Evolutionary conservation across 2,113 vertebrate genomes (phyloP), one percentile per base, ranked within the genome.

Genomic region (Apaloderma vittatum): DNA sequence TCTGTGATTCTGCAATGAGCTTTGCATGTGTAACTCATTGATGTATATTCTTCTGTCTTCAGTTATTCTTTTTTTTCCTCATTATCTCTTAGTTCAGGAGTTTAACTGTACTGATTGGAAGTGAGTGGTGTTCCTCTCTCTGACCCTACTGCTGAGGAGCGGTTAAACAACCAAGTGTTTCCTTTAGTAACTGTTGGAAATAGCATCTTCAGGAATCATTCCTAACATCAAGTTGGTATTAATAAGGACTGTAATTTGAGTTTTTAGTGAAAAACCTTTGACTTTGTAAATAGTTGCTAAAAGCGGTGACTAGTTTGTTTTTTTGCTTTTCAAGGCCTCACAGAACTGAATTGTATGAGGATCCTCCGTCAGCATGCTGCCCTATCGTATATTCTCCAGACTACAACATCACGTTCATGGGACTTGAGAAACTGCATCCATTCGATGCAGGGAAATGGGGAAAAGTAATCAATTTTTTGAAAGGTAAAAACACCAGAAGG

Each of bases 401-500:
- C 67, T 99, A 99, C 97, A 99, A 99, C 98, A 99, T 99, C 97
- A 99, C 99, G 26, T 99, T 99, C 93, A 97, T 99, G 98, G 99
- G 99, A 63, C 96, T 99, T 58, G 99, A 99, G 96, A 99, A 99
- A 80, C 98, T 99, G 61, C 99, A 99, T 87, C 99, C 99, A 0
- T 99, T 99, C 46, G 99, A 99, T 86, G 98, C 99, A 0, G 99
- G 99, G 51, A 99, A 99, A 97, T 99, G 99, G 99, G 99, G 99
- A 37, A 99, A 99, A 97, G 99, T 99, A 88, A 98, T 99, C 81
- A 97, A 97, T 96, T 99, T 99, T 96, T 95, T 99, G 57, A 99
- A 99, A 99, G 99, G 99, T 99, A 98, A 90, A 94, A 29, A 59
- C n/a, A 63, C 34, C 32, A 59, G 49, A 57, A 51, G 15, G 21